Evolutionary conservation across 1,140 invertebrate species (phyloP), one percentile per base, ranked within the genome.

Genomic region (Apis florea): DNA sequence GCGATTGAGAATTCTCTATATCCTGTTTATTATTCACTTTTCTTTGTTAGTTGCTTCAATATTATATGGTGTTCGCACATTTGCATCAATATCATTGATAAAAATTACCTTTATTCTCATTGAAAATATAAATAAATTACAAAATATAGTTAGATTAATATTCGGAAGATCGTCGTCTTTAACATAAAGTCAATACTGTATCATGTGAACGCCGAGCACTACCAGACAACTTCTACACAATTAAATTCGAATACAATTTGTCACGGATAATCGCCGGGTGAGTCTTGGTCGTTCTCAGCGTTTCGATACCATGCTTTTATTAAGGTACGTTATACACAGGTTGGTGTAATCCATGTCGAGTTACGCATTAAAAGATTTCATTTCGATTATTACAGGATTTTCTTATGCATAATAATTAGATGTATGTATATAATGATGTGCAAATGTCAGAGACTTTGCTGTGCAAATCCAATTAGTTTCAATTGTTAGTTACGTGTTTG

Each of bases 61-160:
- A 47, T 19, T 26, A 24, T 24, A 24, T 15, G 61, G n/a, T 54
- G 17, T 61, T 68, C 54, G 71, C 40, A 24, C 47, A 31, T 74
- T 24, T 66, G 58, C 54, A 73, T 19, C 56, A 58, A 58, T 72
- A 9, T 84, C 74, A 74, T 91, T 90, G 89, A 91, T 91, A 92
- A 93, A 93, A 93, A 92, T 93, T 88, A 91, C 83, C 90, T 93
- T 92, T 93, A 92, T 92, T 91, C 85, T 92, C 89, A 90, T 90
- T 82, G 84, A 92, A 93, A 92, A 92, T 93, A 93, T 93, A 93
- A 92, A 92, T 93, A 92, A 93, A 92, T 93, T 93, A 93, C 91
- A 93, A 92, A 92, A 92, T 92, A 91, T 88, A 90, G 83, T 90
- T 89, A 82, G 87, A 89, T 91, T 88, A 91, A 90, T 91, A 89